Conservation (phyloP, 2,113 vertebrate species). For the Bettongia penicillata region DNA sequence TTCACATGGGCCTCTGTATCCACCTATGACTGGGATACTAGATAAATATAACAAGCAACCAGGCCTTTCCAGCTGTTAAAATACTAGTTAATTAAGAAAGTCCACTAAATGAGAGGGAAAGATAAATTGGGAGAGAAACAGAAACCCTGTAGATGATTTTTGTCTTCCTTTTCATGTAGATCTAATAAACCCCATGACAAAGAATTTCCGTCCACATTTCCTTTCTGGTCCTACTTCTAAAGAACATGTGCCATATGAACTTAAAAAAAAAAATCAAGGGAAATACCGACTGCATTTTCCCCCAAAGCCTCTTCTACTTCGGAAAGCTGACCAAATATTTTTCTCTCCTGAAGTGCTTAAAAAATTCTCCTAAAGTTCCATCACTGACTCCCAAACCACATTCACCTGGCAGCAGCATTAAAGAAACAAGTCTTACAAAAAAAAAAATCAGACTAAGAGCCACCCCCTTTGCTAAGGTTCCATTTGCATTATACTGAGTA, state of each 20-base stretch:
- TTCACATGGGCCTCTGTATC: conserved; percentile 28
- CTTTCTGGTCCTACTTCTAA: conserved; percentile 66
- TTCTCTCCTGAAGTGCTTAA: conserved; percentile 65
- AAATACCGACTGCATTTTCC: conserved; percentile 52
- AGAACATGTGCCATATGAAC: conserved; percentile 39
- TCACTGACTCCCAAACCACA: conserved; percentile 41
- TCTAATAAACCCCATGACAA: conserved; percentile 53
- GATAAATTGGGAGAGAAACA: neutral
- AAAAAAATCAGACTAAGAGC: conserved; percentile 22
- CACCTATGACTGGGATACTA: conserved; percentile 19
- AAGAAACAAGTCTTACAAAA: conserved; percentile 26
- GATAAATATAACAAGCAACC: conserved; percentile 22
- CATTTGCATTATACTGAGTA: neutral
- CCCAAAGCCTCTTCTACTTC: conserved; percentile 34
- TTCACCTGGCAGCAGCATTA: conserved; percentile 45
- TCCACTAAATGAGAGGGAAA: conserved; percentile 11
- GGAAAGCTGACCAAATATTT: conserved; percentile 71
- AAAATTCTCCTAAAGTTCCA: conserved; percentile 49
- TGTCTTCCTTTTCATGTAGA: conserved; percentile 43
- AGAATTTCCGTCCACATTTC: conserved; percentile 59
- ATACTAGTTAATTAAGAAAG: conserved; percentile 31
- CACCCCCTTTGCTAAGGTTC: neutral
- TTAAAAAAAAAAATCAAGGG: conserved; percentile 16
- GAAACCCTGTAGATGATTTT: conserved; percentile 45
- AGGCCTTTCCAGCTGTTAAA: conserved; percentile 46